phyloP scores from a whole-genome alignment of 1,140 invertebrate species.

The Cecropterus lyciades region DNA sequence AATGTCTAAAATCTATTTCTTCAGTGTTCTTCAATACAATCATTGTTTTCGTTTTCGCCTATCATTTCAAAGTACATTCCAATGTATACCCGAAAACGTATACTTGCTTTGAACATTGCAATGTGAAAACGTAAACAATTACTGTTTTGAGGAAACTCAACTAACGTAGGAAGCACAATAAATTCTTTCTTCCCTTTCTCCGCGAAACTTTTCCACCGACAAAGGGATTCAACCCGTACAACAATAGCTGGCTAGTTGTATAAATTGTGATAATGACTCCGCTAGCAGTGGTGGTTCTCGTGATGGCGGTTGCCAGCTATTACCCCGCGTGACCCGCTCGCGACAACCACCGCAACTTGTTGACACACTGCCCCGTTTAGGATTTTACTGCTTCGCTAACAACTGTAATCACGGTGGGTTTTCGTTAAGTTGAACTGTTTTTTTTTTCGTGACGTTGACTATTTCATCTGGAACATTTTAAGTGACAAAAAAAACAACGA shows the following conservation, averaged over 20 bases:
- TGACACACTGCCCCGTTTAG: slow-evolving; percentile 16
- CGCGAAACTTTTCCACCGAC: not conserved
- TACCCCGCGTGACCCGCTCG: slow-evolving; percentile 3
- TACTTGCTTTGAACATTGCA: too few species aligned
- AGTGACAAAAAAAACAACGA: too few species aligned
- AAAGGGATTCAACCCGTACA: not conserved
- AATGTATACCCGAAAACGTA: too few species aligned
- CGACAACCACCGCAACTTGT: slow-evolving; percentile 25
- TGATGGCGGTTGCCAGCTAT: not conserved
- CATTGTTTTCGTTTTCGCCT: too few species aligned
- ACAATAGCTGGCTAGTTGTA: slow-evolving; percentile 2
- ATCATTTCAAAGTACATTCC: too few species aligned
- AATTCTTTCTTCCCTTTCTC: not conserved
- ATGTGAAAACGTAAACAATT: too few species aligned
- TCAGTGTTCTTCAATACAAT: too few species aligned
- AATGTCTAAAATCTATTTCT: too few species aligned
- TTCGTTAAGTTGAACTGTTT: slow-evolving; percentile 3
- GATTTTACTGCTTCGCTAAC: slow-evolving; percentile 25
- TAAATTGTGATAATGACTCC: not conserved
- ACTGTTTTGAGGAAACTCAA: too few species aligned
- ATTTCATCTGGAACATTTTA: not conserved
- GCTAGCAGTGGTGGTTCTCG: not conserved
- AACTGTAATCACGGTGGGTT: slow-evolving; percentile 25
- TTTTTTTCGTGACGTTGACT: not conserved
- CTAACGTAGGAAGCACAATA: too few species aligned